These are phyloP conservation scores for Stramonita haemastoma DNA, from an alignment of 2,888 invertebrate genomes.

Conservation along the genomic window DNA sequence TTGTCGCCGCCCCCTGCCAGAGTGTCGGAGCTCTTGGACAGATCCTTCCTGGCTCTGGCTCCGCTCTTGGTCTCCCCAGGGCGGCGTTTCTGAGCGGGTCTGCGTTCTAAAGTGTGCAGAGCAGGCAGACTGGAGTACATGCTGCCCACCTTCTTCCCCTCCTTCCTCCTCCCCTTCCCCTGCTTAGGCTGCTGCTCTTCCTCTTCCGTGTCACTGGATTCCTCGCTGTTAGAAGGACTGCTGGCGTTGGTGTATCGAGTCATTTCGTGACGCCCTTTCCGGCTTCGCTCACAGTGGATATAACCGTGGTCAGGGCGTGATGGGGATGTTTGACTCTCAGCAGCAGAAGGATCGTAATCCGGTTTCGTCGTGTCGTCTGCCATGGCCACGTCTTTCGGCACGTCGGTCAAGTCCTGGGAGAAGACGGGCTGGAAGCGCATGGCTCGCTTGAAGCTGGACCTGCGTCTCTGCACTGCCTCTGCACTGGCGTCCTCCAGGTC, in stretches of 20 bases:
- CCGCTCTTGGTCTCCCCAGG: neutral
- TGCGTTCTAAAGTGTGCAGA: constrained; percentile 23
- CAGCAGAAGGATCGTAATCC: neutral
- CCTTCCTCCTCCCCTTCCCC: constrained; percentile 7
- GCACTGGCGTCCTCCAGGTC: constrained; percentile 12
- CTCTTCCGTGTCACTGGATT: constrained; percentile 39
- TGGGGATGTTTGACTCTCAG: neutral
- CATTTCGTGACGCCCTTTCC: neutral
- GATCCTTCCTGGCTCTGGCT: neutral
- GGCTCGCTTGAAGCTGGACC: constrained; percentile 67
- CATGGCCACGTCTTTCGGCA: constrained; percentile 8
- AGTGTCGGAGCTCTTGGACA: constrained; percentile 36
- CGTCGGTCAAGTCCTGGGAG: constrained; percentile 53
- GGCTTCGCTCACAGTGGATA: neutral
- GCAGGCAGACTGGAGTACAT: constrained; percentile 64
- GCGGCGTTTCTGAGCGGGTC: constrained; percentile 27
- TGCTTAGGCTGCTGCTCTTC: constrained; percentile 26
- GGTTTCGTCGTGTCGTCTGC: neutral
- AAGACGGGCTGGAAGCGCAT: constrained; percentile 61
- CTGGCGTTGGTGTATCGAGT: constrained; percentile 7
- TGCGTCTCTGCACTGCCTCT: constrained; percentile 50
- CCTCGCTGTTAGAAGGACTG: constrained; percentile 41
- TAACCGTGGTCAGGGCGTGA: neutral
- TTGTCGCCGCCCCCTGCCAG: neutral
- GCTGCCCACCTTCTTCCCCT: constrained; percentile 18